Base-by-base conservation (phyloP, 2,888 invertebrate species). In the Hypercompe scribonia region DNA sequence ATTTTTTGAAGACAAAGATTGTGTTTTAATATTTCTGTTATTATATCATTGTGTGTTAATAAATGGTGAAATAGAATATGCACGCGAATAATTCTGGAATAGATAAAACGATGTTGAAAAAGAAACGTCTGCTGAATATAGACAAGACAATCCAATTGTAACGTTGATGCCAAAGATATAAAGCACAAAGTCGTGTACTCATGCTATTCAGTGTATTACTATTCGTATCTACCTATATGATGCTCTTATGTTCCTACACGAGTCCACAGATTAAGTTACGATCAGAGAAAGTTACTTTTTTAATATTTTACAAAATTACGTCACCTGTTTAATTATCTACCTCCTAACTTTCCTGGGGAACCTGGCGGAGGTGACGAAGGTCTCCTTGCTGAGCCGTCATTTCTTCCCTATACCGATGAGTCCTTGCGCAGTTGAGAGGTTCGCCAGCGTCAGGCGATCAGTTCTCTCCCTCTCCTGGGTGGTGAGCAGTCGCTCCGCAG, bases 401-500 rank as follows among this genome's bases (percentile, higher is more conserved):
- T 96, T 96, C 89, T 96, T 96, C 85, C 93, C 94, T 8, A 95
- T 93, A 0, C 93, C 90, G 15, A 95, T 91, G 36, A 95, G 78
- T 0, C 95, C 93, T 74, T 95, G 95, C n/a, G 94, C 92, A 0
- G 91, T 87, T 0, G 95, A 91, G 33, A 96, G 83, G 0, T 86
- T 92, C 0, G 95, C 93, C 10, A 95, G 81, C 0, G 94, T 89
- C 67, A 95, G 87, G 78, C 95, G 86, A 28, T 95, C 95, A 1
- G 85, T 87, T 54, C 84, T 61, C 39, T 68, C 90, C 10, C 77
- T 89, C 71, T 91, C 85, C 21, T 88, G 91, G 33, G 82, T 88
- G 36, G 78, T 86, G 24, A 93, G 86, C 58, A 93, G 77, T 66
- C 94, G 79, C 63, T 95, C 94, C 0, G 93, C 92, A 0, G 92